Evolutionary conservation across 2,888 invertebrate species (phyloP), one percentile per base, ranked within the genome.

Genomic region (Allygus modestus): DNA sequence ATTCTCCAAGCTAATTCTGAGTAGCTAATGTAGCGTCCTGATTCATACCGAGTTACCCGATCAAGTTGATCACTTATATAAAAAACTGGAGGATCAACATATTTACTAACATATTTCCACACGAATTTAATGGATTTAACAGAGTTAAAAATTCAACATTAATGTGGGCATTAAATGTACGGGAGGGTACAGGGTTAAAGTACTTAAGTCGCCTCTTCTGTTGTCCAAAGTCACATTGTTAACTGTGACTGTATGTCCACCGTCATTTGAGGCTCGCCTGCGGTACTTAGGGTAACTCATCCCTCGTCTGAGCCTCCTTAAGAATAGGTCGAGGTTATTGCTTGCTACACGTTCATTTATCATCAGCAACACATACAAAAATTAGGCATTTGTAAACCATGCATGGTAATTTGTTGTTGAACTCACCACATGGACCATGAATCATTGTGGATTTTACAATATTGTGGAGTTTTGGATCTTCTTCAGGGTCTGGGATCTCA

Each of bases 291-390:
- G 90, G 87, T 90, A 90, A 23, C 89, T 90, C 89, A 5, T 84
- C 85, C 0, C 88, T 87, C 9, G 88, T 86, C 9, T 83, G 43
- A 17, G 90, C 91, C 12, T 86, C 85, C 84, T 89, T 89, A n/a
- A 85, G 58, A 31, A 88, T 86, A 28, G 81, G n/a, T 28, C 85
- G 46, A 15, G 90, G 90, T 85, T 88, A 91, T 11, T 87, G 86
- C 87, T 91, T 91, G 0, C 88, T 86, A 87, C 91, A 91, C 81
- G 87, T 87, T 0, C 89, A 89, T 71, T 89, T 87, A n/a, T n/a
- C n/a, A n/a, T n/a, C n/a, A n/a, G n/a, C n/a, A n/a, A n/a, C n/a
- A n/a, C n/a, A n/a, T n/a, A n/a, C n/a, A n/a, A n/a, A n/a, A n/a
- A n/a, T n/a, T n/a, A n/a, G n/a, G n/a, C n/a, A n/a, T n/a, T n/a